Base-by-base conservation (phyloP, 1,140 invertebrate species). In the Neodiprion lecontei region DNA sequence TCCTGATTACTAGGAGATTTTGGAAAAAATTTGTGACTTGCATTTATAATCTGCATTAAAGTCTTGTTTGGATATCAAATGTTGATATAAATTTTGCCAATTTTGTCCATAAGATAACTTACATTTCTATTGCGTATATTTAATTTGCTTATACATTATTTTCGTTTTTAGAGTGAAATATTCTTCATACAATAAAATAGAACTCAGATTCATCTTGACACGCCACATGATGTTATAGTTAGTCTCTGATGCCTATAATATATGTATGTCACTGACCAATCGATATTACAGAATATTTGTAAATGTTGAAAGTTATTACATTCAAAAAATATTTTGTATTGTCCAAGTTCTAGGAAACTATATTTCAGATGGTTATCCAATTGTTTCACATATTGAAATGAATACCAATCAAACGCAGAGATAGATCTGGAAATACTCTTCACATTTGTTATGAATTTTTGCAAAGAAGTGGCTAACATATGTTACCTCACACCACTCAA, bases 31-130 rank as follows among this genome's bases (percentile, higher is more conserved):
- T 40, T 40, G 28, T 40, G 28, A 61, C 53, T 61, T 12, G 53
- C n/a, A 14, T 61, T 17, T 17, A 61, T 61, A 7, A 61, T 14
- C 11, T 61, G 53, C 53, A 61, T 61, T 14, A 61, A 61, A 61
- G 53, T 61, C 53, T 61, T 61, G 53, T 61, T 61, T 61, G 53
- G 53, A 17, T 61, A 61, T 61, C n/a, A 61, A 7, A 61, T 61
- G 53, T 9, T 5, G 53, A 61, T 17, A 61, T 17, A 61, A 17
- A 17, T 61, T 61, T 61, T 61, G 11, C 53, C 53, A 17, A 61
- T 17, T 61, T 17, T 17, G n/a, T 61, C n/a, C 53, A 17, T 61
- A 12, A 61, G 53, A 61, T 61, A 61, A 14, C 53, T 17, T 61
- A 11, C 11, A 61, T 61, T 61, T 8, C 3, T 61, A 61, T 61